Percentiles rank a stretch among this genome's conserved stretches.
These are phyloP conservation scores for Blastomussa wellsi DNA, from an alignment of 92 coral and sea anemone genomes.

Conservation along the genomic window DNA sequence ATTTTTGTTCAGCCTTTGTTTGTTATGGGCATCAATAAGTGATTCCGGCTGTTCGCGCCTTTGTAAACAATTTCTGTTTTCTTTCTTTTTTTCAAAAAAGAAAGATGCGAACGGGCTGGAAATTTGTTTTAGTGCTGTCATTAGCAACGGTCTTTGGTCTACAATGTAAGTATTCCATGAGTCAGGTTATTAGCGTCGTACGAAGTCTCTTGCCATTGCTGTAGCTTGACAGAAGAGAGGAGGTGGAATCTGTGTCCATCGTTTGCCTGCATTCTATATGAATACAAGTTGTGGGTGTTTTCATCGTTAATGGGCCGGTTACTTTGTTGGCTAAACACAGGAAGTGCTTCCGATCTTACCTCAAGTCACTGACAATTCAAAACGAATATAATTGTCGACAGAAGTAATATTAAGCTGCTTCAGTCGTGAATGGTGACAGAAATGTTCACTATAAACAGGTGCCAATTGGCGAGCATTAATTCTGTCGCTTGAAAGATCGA, in stretches of 20 bases:
- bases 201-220: constrained; percentile 1
- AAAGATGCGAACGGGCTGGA: constrained; percentile 46
- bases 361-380: background rate
- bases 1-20: constrained; percentile 44
- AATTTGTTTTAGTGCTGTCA: constrained; percentile 32
- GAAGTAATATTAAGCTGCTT: background rate
- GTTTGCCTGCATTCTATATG: background rate
- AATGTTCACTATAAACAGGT: background rate
- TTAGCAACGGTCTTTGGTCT: constrained; percentile 17
- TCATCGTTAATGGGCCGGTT: background rate
- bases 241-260: constrained; percentile 3
- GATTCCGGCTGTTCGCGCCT: constrained; percentile 49
- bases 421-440: background rate
- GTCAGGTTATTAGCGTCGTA: background rate
- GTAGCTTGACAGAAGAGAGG: background rate
- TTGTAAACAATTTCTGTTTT: constrained; percentile 30
- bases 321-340: background rate
- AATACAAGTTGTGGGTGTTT: constrained; percentile 25
- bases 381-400: too few species aligned
- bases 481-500: background rate
- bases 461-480: background rate
- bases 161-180: constrained; percentile 54
- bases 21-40: constrained; percentile 65
- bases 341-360: background rate
- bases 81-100: constrained; percentile 44